These are phyloP conservation scores for Xiphorhynchus elegans DNA, from an alignment of 2,113 vertebrate species.

Conservation along the genomic window DNA sequence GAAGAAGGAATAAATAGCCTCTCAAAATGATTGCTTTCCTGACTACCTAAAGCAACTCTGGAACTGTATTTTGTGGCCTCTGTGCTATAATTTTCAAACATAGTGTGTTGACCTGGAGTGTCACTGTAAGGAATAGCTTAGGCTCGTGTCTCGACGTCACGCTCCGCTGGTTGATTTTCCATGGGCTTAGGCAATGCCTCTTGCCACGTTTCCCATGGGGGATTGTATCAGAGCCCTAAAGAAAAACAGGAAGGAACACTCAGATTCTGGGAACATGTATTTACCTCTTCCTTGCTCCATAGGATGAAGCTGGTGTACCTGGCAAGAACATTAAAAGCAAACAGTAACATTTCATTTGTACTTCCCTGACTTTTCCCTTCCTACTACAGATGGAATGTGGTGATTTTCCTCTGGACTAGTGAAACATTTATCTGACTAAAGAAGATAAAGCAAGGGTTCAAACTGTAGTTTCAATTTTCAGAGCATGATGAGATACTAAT, in stretches of 20 bases:
- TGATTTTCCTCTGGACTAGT: background rate
- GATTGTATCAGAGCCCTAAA: background rate
- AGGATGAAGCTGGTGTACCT: background rate
- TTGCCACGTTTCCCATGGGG: background rate
- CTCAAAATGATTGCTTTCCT: background rate
- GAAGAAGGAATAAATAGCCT: background rate
- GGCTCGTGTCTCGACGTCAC: background rate
- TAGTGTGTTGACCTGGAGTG: background rate
- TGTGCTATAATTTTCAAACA: background rate
- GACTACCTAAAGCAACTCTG: background rate
- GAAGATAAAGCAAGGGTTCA: background rate
- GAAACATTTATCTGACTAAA: background rate
- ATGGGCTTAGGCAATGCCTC: background rate
- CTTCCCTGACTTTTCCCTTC: background rate
- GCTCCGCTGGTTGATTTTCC: background rate
- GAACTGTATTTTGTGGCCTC: background rate
- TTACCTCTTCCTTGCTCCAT: background rate
- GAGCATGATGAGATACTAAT: background rate
- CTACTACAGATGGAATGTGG: background rate
- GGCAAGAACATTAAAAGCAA: background rate
- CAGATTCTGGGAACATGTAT: background rate
- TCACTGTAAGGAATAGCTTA: background rate
- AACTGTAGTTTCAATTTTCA: background rate
- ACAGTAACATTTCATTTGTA: background rate
- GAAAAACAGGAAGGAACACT: background rate